These are phyloP conservation scores for Bos indicus DNA, from an alignment of 2,113 vertebrate species.

Conservation along the genomic window DNA sequence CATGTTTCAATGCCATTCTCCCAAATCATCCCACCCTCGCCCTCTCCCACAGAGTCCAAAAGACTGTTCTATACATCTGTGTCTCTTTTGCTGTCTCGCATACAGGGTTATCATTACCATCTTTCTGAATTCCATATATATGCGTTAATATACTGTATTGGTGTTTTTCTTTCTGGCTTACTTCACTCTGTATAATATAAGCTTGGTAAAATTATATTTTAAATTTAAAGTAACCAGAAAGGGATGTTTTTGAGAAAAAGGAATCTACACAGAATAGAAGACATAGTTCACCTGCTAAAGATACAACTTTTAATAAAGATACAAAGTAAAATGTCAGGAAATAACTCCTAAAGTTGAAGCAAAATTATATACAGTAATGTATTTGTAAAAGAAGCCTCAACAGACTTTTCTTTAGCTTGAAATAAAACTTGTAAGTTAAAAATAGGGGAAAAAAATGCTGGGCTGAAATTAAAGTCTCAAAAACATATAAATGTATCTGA, in stretches of 20 bases:
- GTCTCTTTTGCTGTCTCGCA: too few relatives aligned
- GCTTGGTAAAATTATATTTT: neutral
- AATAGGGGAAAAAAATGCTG: neutral
- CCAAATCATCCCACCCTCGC: too few relatives aligned
- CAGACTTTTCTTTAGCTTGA: neutral
- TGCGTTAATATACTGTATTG: too few relatives aligned
- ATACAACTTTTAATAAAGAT: neutral
- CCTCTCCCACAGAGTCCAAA: too few relatives aligned
- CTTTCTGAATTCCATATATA: too few relatives aligned
- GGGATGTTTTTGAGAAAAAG: neutral
- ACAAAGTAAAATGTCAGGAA: neutral
- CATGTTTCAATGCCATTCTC: too few relatives aligned
- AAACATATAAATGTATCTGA: neutral
- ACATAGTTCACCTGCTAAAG: neutral
- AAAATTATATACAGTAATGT: neutral
- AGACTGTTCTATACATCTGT: too few relatives aligned
- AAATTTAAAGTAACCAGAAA: constrained; percentile 9
- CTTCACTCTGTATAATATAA: neutral
- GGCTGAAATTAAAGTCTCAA: neutral
- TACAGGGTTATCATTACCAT: too few relatives aligned
- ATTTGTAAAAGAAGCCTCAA: neutral
- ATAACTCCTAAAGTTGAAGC: neutral
- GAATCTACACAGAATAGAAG: neutral
- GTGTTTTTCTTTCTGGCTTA: too few relatives aligned
- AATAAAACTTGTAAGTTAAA: neutral